These are phyloP conservation scores for Fopius arisanus DNA, from an alignment of 1,140 invertebrate species.

Conservation along the genomic window DNA sequence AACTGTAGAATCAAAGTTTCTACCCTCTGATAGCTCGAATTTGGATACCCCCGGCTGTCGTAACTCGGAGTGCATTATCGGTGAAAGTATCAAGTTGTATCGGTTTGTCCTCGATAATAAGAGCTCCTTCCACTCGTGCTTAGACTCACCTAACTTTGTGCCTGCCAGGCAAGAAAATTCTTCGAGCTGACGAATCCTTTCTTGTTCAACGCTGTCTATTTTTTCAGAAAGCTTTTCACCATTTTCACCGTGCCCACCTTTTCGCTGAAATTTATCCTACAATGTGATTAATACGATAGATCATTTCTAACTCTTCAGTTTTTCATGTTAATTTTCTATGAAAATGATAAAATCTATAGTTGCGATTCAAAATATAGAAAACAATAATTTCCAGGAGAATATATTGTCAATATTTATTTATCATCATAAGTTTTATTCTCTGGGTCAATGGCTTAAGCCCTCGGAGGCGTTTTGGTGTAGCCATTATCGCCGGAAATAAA, in stretches of 20 bases:
- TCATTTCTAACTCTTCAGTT: too few species aligned
- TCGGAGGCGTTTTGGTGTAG: not conserved
- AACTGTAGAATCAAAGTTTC: conserved; percentile 27
- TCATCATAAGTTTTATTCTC: not conserved
- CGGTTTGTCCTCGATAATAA: conserved; percentile 8
- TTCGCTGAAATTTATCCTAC: too few species aligned
- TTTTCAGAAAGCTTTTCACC: not conserved
- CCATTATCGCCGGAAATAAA: conserved; percentile 7
- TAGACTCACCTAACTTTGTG: not conserved
- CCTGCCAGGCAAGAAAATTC: not conserved
- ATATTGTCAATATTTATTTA: not conserved
- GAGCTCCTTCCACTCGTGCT: not conserved
- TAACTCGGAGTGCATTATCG: conserved; percentile 33
- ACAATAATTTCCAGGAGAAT: too few species aligned
- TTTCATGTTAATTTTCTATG: too few species aligned
- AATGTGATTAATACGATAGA: too few species aligned
- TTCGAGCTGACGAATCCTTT: not conserved
- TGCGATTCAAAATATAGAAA: too few species aligned
- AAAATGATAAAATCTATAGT: too few species aligned
- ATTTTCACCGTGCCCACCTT: too few species aligned
- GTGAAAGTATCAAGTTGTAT: conserved; percentile 31
- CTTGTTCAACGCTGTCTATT: not conserved
- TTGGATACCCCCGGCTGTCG: conserved; percentile 32
- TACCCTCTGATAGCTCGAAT: conserved; percentile 16
- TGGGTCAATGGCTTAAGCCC: not conserved